Evolutionary conservation across 23 tunicate genomes (phyloP), one percentile per base, ranked within the genome.

Genomic region (Halocynthia roretzi): DNA sequence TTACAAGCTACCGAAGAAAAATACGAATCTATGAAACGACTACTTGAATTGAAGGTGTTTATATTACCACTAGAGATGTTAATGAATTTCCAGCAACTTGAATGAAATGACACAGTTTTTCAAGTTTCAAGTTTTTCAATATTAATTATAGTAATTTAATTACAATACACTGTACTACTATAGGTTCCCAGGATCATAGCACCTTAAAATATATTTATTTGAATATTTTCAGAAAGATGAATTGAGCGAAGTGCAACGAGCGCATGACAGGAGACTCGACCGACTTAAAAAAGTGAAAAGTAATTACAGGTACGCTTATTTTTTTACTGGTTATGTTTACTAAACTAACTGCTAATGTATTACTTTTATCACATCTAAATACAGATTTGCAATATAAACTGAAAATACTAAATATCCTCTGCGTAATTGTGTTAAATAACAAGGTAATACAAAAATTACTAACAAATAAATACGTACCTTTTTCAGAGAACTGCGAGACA

Each of bases 1-100:
- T 76, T 89, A 75, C 87, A 83, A 75, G 96, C 82, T 7, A 89
- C 96, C 19, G 88, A 89, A 70, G 86, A 83, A 21, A 84, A 84
- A 69, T 67, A 83, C 62, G 96, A 89, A 14, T 80, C 87, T 50
- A 89, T 88, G 11, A 89, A 89, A 62, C 85, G 81, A 48, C 57
- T 89, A 6, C 82, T 89, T 6, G 88, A 89, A 58, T 56, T 89
- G 6, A 89, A 89, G 81, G 96, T 89, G 49, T 12, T 11, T 17
- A n/a, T 19, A n/a, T n/a, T 15, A 21, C 71, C 12, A 67, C 22
- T 15, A 11, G 20, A 11, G n/a, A 14, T 58, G 15, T 58, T 0
- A 58, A 14, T 58, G 1, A 2, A 14, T 58, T 58, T 58, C 4
- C 63, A 2, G 63, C 63, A 58, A 58, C 15, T 58, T 4, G 63